Conservation (phyloP, 2,113 vertebrate genomes). For the Sakesphorus luctuosus region DNA sequence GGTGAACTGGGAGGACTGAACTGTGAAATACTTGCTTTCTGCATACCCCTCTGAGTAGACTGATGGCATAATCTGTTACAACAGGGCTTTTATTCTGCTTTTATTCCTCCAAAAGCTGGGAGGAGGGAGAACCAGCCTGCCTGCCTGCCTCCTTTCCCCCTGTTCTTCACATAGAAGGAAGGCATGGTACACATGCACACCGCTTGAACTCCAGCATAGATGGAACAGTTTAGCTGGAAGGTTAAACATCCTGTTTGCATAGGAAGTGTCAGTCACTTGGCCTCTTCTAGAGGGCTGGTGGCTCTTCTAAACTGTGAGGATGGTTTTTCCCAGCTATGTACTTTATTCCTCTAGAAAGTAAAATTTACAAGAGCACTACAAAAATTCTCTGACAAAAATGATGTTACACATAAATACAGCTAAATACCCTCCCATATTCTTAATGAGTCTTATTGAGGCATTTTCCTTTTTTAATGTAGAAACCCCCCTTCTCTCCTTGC, state of each 20-base stretch:
- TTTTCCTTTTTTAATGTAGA: background rate
- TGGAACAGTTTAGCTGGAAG: background rate
- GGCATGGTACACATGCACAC: accelerated
- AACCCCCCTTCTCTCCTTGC: background rate
- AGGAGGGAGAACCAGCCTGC: background rate
- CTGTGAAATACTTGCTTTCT: background rate
- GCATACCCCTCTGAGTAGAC: background rate
- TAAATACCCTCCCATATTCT: background rate
- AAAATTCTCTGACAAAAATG: background rate
- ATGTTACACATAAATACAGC: background rate
- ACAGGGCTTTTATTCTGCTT: background rate
- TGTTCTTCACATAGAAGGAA: background rate
- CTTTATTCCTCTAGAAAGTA: background rate
- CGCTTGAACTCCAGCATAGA: accelerated
- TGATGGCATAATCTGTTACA: background rate
- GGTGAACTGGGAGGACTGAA: background rate
- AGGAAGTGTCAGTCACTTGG: background rate
- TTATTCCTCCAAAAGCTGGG: background rate
- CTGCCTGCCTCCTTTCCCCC: background rate
- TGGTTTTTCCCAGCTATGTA: background rate
- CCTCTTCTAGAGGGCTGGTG: background rate
- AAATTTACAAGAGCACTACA: background rate
- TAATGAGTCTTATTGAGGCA: accelerated
- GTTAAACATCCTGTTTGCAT: background rate
- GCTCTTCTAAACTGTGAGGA: background rate